phyloP scores from a whole-genome alignment of 2,888 invertebrate species.

The Petrophora chlorosata region DNA sequence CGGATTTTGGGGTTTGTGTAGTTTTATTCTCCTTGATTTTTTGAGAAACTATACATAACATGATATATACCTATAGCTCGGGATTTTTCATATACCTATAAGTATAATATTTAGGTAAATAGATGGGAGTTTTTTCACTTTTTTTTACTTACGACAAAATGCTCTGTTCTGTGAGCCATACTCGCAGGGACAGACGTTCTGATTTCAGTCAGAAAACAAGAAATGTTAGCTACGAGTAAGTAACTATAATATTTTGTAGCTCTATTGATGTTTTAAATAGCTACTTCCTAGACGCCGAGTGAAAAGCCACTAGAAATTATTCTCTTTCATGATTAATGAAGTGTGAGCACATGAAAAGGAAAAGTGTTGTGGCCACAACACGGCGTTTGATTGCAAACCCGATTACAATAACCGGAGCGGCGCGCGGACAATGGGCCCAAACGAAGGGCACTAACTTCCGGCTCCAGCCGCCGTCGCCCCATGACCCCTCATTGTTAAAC shows the following conservation, averaged over 20 bases:
- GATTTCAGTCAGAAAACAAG: too few relatives aligned
- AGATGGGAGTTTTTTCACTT: too few relatives aligned
- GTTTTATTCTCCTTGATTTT: too few relatives aligned
- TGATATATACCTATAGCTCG: too few relatives aligned
- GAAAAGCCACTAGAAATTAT: too few relatives aligned
- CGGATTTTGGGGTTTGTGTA: too few relatives aligned
- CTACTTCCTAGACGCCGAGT: background rate
- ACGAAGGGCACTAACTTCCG: conserved; percentile 23
- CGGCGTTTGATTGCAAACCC: conserved; percentile 15
- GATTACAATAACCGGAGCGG: conserved; percentile 10
- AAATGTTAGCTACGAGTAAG: background rate
- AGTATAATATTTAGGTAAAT: too few relatives aligned
- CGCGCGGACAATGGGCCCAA: conserved; percentile 15
- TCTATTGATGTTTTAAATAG: background rate
- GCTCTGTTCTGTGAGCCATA: too few relatives aligned
- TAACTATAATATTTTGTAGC: background rate
- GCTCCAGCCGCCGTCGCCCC: conserved; percentile 6
- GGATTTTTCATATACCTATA: too few relatives aligned
- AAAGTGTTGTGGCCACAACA: conserved; percentile 9
- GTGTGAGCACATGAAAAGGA: background rate
- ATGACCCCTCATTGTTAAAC: conserved; percentile 17
- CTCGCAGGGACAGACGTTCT: too few relatives aligned
- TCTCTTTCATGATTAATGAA: background rate
- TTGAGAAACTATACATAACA: too few relatives aligned
- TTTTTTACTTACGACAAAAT: too few relatives aligned